Base-by-base conservation (phyloP, 1,140 invertebrate species). In the Ceratoteleas bidentatus region DNA sequence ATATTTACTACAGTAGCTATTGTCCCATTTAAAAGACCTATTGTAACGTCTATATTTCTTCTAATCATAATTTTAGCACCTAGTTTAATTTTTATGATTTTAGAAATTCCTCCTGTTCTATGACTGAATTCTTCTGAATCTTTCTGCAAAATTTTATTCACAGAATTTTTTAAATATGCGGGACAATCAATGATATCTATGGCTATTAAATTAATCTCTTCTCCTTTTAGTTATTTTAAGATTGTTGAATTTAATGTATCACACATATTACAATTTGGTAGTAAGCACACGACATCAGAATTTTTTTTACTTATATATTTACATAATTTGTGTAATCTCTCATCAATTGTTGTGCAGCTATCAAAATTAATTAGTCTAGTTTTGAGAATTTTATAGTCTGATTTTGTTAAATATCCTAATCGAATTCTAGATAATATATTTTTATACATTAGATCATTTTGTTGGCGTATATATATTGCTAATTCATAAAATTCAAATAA, bases 401-500 rank as follows among this genome's bases (percentile, higher is more conserved):
- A 1, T 45, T 58, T 5, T 10, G n/a, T 32, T 34, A 68, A 47
- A 47, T 47, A 49, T 40, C 64, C 64, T 10, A 68, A 14, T 10
- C 64, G 40, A 34, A 69, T 58, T 69, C n/a, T 52, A 15, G 24
- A 47, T 38, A 58, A 49, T 6, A 57, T 49, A 7, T 57, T 6
- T 69, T 47, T 40, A 43, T 57, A 57, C 5, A n/a, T 10, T 6
- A 14, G 10, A 61, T 85, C 81, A 66, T 53, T 53, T 72, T 83
- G 78, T 68, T 85, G 82, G 10, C 79, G 34, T 76, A 85, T 85
- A 65, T 86, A 86, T 11, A 83, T 85, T 54, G 16, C 74, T 36
- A 86, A 66, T 69, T 86, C 82, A 52, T 86, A 81, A 40, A 84
- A 85, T 0, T 56, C 49, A 36, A 85, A 86, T 74, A 83, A 70